phyloP scores from a whole-genome alignment of 2,113 vertebrate genomes.

The Myocastor coypus region DNA sequence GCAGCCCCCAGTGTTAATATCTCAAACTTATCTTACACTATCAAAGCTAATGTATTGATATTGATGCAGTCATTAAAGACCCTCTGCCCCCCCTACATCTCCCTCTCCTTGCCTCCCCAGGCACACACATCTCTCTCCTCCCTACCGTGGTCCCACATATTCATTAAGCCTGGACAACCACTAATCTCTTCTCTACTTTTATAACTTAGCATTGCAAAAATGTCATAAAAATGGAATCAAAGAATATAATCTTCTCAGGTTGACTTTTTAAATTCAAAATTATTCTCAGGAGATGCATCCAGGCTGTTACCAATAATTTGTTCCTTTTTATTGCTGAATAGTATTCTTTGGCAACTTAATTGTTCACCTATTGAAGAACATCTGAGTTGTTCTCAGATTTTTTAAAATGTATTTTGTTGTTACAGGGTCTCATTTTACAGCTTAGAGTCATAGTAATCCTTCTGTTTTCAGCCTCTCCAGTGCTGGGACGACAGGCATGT shows the following conservation, averaged over 20 bases:
- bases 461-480: too few relatives aligned
- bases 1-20: background rate
- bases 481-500: too few relatives aligned
- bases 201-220: background rate
- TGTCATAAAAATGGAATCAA: background rate
- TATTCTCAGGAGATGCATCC: slow-evolving; percentile 7
- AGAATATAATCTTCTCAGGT: background rate
- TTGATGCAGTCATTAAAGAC: background rate
- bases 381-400: background rate
- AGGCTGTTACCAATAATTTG: background rate
- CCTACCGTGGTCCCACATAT: accelerated
- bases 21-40: background rate
- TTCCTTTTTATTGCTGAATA: background rate
- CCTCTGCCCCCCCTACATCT: background rate
- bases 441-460: too few relatives aligned
- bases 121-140: too few relatives aligned
- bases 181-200: background rate
- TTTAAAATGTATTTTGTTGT: too few relatives aligned
- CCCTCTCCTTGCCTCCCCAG: background rate
- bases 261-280: background rate
- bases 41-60: background rate
- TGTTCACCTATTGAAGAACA: background rate
- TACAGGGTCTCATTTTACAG: too few relatives aligned
- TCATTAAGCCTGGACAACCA: background rate
- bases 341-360: background rate